Evolutionary conservation across 2,797 vertebrate species (phyloP).

Genomic region (Bovichtus diacanthus): DNA sequence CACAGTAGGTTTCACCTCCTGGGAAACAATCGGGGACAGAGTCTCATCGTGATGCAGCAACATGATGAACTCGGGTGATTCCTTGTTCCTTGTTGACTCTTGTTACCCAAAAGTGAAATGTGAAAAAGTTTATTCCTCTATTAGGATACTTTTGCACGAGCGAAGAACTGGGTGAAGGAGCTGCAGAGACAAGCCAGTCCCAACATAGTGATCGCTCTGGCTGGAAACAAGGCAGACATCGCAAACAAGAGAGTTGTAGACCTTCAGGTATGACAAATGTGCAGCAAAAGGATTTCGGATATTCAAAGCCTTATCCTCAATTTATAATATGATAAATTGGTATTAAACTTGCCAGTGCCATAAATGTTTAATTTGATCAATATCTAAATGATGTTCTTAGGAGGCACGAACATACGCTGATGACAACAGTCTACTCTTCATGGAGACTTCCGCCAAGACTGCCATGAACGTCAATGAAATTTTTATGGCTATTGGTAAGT

Average conservation of each 20-base stretch:
- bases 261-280: slow-evolving; percentile 85
- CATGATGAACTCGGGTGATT: not conserved
- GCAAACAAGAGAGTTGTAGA: slow-evolving; percentile 93
- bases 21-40: not conserved
- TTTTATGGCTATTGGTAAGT: slow-evolving; percentile 94
- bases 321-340: not conserved
- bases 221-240: slow-evolving; percentile 95
- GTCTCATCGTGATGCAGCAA: not conserved
- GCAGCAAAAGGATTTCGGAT: not conserved
- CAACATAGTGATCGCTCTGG: slow-evolving; percentile 94
- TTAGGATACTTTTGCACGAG: slow-evolving; percentile 93
- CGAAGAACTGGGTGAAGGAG: slow-evolving; percentile 98
- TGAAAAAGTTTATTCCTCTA: slow-evolving; percentile 31
- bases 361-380: not conserved
- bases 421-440: slow-evolving; percentile 95
- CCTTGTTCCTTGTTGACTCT: no score
- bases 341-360: not conserved
- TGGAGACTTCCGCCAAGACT: slow-evolving; percentile 97
- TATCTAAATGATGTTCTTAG: slow-evolving; percentile 69
- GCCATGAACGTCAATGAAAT: slow-evolving; percentile 96
- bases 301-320: not conserved
- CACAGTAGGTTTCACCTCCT: slow-evolving; percentile 82
- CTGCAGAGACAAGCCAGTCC: slow-evolving; percentile 95
- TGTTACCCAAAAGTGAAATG: not conserved
- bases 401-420: slow-evolving; percentile 94